A percentile compares a stretch with the other conserved stretches of the same genome.
phyloP scores from a whole-genome alignment of 1,140 invertebrate genomes.

The Zophobas atratus region DNA sequence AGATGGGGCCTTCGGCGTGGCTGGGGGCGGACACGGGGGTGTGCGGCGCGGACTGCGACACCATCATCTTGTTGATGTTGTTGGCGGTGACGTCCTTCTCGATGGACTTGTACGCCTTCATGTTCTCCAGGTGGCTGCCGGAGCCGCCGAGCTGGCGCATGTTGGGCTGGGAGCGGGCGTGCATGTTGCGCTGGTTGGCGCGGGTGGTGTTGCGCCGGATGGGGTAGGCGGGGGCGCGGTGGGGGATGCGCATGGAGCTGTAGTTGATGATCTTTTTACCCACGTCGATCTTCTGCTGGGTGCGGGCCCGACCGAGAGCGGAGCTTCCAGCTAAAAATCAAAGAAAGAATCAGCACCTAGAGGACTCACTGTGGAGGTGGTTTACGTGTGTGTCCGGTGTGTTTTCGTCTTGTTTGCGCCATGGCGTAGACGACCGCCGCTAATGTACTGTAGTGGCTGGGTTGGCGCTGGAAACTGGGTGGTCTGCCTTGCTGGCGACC shows the following conservation, averaged over 20 bases:
- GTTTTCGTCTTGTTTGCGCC: conserved; percentile 79
- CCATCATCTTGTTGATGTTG: conserved; percentile 59
- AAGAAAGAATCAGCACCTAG: background rate
- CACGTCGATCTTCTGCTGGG: conserved; percentile 67
- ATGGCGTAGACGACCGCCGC: conserved; percentile 92
- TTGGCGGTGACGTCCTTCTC: conserved; percentile 61
- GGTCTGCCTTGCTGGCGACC: conserved; percentile 73
- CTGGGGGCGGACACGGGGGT: conserved; percentile 63
- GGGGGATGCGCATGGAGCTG: conserved; percentile 71
- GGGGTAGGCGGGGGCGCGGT: conserved; percentile 66
- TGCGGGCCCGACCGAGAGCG: conserved; percentile 66
- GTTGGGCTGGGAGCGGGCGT: conserved; percentile 66
- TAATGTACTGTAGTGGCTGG: conserved; percentile 83
- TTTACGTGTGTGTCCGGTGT: conserved; percentile 71
- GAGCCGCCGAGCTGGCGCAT: conserved; percentile 66
- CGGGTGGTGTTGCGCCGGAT: conserved; percentile 71
- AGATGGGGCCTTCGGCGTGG: conserved; percentile 54
- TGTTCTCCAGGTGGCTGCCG: conserved; percentile 60
- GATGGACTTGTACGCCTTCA: conserved; percentile 61
- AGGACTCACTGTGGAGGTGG: background rate
- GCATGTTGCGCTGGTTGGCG: conserved; percentile 65
- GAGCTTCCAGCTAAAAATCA: conserved; percentile 59
- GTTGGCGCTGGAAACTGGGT: conserved; percentile 75
- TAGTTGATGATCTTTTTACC: conserved; percentile 69
- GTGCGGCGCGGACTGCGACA: conserved; percentile 66